These are phyloP conservation scores for Poecile montanus DNA, from an alignment of 2,797 vertebrate species.

Conservation along the genomic window DNA sequence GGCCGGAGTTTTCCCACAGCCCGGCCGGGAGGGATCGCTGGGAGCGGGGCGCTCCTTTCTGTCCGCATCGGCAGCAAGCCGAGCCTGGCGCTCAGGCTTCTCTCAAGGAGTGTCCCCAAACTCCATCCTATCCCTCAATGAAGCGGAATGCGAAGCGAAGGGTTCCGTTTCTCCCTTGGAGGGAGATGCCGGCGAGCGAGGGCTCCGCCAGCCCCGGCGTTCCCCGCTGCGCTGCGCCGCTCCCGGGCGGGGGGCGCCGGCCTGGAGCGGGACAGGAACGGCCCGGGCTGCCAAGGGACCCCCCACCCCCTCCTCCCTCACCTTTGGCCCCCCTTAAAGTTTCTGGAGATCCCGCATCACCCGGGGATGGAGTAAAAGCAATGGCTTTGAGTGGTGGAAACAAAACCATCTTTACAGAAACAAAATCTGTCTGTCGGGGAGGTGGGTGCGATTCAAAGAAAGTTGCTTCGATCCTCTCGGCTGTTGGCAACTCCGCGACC, in stretches of 20 bases:
- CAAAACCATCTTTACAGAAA: neutral
- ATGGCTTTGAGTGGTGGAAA: neutral
- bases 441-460: neutral
- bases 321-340: neutral
- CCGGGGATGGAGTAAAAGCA: neutral
- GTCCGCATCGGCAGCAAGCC: accelerated
- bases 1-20: neutral
- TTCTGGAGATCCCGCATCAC: neutral
- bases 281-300: neutral
- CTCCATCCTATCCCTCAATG: neutral
- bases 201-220: neutral
- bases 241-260: neutral
- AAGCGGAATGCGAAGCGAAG: accelerated
- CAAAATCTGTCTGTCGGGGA: neutral
- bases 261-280: neutral
- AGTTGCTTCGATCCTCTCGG: slow-evolving; percentile 34
- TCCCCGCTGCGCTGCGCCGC: neutral
- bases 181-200: neutral
- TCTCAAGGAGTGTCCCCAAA: neutral
- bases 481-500: slow-evolving; percentile 28
- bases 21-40: neutral
- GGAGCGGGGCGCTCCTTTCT: neutral
- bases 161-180: neutral
- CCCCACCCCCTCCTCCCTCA: neutral
- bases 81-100: neutral